Percentiles rank a stretch among this genome's conserved stretches.
Conservation (phyloP, 2,888 invertebrate species). For the Lepidocyrtinus sp. region DNA sequence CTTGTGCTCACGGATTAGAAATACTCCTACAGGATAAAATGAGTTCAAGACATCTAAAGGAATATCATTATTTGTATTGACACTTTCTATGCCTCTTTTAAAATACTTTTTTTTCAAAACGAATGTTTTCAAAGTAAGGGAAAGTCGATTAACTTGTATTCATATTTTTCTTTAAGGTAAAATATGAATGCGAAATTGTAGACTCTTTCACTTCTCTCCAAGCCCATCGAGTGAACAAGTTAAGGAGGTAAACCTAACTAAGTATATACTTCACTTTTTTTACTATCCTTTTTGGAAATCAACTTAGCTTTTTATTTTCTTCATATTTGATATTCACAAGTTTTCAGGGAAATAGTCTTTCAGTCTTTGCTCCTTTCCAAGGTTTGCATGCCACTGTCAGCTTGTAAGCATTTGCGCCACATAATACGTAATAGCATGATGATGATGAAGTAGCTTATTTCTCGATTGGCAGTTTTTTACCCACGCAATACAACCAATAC, state of each 20-base stretch:
- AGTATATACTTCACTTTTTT: neutral
- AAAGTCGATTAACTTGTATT: neutral
- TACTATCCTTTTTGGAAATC: neutral
- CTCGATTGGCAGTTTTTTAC: conserved; percentile 43
- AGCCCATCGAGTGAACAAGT: neutral
- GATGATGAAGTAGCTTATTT: conserved; percentile 18
- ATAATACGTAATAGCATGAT: conserved; percentile 31
- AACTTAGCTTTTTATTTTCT: too few species aligned
- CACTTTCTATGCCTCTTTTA: neutral
- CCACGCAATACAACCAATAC: too few species aligned
- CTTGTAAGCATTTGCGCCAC: conserved; percentile 27
- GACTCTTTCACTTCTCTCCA: neutral
- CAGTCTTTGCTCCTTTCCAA: too few species aligned
- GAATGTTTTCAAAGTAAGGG: neutral
- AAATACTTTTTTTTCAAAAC: neutral
- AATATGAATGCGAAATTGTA: neutral
- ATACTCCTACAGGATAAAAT: too few species aligned
- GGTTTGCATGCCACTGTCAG: conserved; percentile 23
- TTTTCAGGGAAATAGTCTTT: too few species aligned
- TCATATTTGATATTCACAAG: too few species aligned
- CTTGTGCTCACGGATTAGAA: too few species aligned
- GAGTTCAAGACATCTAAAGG: neutral
- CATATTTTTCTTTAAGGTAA: neutral
- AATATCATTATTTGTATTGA: neutral
- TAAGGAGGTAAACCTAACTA: neutral